Evolutionary conservation across 2,888 invertebrate species (phyloP), one percentile per base, ranked within the genome.

Genomic region (Euzophera pinguis): DNA sequence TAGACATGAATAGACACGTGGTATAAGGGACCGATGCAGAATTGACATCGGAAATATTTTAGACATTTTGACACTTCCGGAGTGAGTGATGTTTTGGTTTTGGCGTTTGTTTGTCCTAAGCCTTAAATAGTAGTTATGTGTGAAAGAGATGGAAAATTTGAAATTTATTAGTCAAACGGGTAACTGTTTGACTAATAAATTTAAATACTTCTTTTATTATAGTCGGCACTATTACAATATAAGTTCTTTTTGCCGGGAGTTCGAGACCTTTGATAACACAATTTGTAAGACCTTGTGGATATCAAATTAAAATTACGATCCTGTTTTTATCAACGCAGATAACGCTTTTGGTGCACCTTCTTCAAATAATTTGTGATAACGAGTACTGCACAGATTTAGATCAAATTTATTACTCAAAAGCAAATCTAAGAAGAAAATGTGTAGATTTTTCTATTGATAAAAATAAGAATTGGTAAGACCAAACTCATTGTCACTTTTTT

Each of bases 341-440:
- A 50, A 50, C 12, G 50, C n/a, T 17, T 50, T 34, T 50, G 27
- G 32, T 32, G 16, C 27, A 48, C 3, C 29, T 32, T 41, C 29
- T 41, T 50, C 38, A 48, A 48, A 48, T 37, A 48, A 48, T 48
- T 27, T 22, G 14, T 48, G 22, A 38, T 48, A 37, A 37, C 12
- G 12, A 47, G 12, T 47, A 17, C 5, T 47, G 35, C 47, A 17
- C 17, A 47, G 16, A 47, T 37, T 47, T 47, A 35, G 47, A 17
- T 47, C 47, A 47, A 37, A 37, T 47, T 35, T 17, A 35, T 35
- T 38, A 48, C 12, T 12, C 10, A 22, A 12, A 12, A 35, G 22
- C 12, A 48, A 38, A 27, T 13, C 4, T 2, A 22, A 22, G 9
- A 9, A 17, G 17, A 10, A 41, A 17, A 17, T 16, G 3, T 8